Evolutionary conservation across 2,888 invertebrate genomes (phyloP), one percentile per base, ranked within the genome.

Genomic region (Philhelius pedissequus): DNA sequence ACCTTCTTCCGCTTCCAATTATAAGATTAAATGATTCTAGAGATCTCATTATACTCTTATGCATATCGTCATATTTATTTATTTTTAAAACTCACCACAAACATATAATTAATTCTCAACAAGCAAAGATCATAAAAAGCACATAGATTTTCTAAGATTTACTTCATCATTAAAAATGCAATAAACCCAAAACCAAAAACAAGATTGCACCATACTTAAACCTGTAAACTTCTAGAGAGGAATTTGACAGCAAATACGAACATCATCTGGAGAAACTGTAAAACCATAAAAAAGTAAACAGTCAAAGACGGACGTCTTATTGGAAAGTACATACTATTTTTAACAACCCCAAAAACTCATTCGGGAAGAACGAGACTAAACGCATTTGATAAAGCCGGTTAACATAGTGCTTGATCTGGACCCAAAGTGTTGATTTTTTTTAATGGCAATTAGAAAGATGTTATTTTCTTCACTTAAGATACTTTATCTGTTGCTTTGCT

Each of bases 231-330:
- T 69, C n/a, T 15, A 3, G 11, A 18, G n/a, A 27, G 20, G 20
- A 20, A 30, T 45, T 68, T 6, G 5, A 43, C 5, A 35, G 13
- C 11, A 35, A 13, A 11, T 3, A 25, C 7, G 7, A 15, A 45
- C 32, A 68, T 32, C 38, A 54, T 38, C 48, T n/a, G 7, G 48
- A 4, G 1, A 25, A 38, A 38, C 45, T 22, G 27, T 27, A 52
- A 9, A 60, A 38, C 18, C 32, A 5, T 64, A 75, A 75, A 48
- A 70, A 75, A 60, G 69, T 54, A 70, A 62, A 80, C 25, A 73
- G 35, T 25, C 22, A 58, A 38, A 32, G 13, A 54, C 1, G 11
- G 13, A 54, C 1, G 11, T 43, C 20, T 30, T 38, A 69, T 75
- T 56, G 38, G 45, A 56, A 69, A 75, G n/a, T 20, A 40, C 6